Evolutionary conservation across 2,113 vertebrate species (phyloP).

Genomic region (Peromyscus californicus): DNA sequence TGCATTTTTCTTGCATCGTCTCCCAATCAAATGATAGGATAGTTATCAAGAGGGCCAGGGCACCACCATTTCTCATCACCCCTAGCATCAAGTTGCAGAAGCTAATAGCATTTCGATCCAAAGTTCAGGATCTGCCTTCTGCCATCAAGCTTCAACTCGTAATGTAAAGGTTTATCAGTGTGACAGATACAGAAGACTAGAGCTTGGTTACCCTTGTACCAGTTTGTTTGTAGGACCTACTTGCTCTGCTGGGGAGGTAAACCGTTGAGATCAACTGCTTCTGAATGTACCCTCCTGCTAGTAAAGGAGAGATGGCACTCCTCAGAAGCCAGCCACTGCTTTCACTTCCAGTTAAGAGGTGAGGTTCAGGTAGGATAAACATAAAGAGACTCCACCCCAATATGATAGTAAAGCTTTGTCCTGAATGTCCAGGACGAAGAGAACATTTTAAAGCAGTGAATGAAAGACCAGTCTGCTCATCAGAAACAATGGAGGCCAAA

Average conservation of each 20-base stretch:
- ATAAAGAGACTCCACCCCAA: not conserved
- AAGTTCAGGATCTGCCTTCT: not conserved
- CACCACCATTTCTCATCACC: not conserved
- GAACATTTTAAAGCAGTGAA: not conserved
- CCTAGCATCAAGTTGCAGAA: not conserved
- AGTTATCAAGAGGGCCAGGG: not conserved
- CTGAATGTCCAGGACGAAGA: not conserved
- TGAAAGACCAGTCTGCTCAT: not conserved
- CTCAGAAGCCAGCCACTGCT: not conserved
- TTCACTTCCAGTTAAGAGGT: not conserved
- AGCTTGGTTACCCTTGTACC: not conserved
- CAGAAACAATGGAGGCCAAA: not conserved
- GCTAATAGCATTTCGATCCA: not conserved
- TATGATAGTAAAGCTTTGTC: not conserved
- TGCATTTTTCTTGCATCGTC: not conserved
- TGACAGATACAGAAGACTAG: not conserved
- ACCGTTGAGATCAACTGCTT: not conserved
- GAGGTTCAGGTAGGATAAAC: not conserved
- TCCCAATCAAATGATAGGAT: not conserved
- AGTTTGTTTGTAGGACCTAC: not conserved
- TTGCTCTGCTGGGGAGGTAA: not conserved
- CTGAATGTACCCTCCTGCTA: not conserved
- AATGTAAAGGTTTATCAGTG: not conserved
- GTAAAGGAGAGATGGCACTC: not conserved
- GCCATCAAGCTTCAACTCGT: not conserved